Evolutionary conservation across 2,888 invertebrate genomes (phyloP), one percentile per base, ranked within the genome.

Genomic region (Cheilosia variabilis): DNA sequence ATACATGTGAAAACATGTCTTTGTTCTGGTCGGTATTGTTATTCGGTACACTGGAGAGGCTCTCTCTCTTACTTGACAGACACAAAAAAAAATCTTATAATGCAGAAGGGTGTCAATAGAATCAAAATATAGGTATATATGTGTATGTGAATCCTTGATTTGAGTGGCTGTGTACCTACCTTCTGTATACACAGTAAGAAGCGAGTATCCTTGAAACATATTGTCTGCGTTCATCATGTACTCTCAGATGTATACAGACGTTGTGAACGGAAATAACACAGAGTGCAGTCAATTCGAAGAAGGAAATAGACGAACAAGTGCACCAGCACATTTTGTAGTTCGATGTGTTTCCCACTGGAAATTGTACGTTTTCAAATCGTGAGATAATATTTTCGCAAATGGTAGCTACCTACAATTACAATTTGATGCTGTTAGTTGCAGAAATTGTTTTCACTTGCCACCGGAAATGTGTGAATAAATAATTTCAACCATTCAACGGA

Each of bases 171-270:
- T 9, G 10, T 17, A 6, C n/a, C n/a, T 19, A 9, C 10, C 34
- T 37, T 37, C 47, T 52, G 52, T 53, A 52, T 62, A 55, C 71
- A 65, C 52, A 62, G 71, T 71, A 72, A 71, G 77, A 43, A 72
- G 72, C n/a, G 24, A 55, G 41, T 62, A 72, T 82, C 82, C 78
- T 78, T 83, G 68, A 78, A 82, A 68, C 68, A 65, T 77, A 72
- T 76, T 65, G 76, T 60, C 63, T 77, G 27, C 52, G 57, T n/a
- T 63, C 19, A 15, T 69, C 27, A 37, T 62, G 43, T 68, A 66
- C 43, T 57, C 66, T 22, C 58, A 68, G 22, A 68, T 60, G 60
- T 10, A 78, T 43, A 53, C 41, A 53, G 45, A 65, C 65, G 62
- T 45, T 60, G 17, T 58, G n/a, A 82, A 66, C 72, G 82, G 82